Conservation (phyloP, 2,113 vertebrate species). For the Noturus placidus region DNA sequence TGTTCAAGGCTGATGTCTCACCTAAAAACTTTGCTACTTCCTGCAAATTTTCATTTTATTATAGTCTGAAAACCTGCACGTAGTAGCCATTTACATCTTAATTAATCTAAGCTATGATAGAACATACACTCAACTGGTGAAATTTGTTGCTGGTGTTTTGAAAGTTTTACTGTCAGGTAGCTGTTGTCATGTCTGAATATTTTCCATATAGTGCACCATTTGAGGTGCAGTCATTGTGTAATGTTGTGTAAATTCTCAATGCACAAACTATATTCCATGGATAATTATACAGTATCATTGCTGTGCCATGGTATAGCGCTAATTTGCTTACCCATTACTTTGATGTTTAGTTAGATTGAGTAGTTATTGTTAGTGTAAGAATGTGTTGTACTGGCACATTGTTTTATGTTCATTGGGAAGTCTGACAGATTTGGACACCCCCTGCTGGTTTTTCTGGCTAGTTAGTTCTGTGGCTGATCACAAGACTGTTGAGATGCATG, state of each 20-base stretch:
- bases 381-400: neutral
- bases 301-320: neutral
- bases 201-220: neutral
- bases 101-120: neutral
- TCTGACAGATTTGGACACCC: neutral
- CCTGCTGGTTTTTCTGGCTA: neutral
- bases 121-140: neutral
- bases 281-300: neutral
- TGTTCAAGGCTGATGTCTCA: neutral
- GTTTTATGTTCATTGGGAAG: neutral
- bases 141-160: neutral
- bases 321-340: neutral
- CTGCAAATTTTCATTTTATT: neutral
- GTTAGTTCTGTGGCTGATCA: neutral
- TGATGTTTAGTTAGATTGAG: neutral
- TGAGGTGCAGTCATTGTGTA: neutral
- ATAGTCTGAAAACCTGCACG: neutral
- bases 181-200: neutral
- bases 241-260: neutral
- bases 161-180: neutral
- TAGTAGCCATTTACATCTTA: neutral
- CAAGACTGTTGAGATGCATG: neutral
- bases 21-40: neutral
- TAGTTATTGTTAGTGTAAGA: neutral
- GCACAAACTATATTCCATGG: neutral